Evolutionary conservation across 2,888 invertebrate species (phyloP).

Genomic region (Eupithecia insigniata): DNA sequence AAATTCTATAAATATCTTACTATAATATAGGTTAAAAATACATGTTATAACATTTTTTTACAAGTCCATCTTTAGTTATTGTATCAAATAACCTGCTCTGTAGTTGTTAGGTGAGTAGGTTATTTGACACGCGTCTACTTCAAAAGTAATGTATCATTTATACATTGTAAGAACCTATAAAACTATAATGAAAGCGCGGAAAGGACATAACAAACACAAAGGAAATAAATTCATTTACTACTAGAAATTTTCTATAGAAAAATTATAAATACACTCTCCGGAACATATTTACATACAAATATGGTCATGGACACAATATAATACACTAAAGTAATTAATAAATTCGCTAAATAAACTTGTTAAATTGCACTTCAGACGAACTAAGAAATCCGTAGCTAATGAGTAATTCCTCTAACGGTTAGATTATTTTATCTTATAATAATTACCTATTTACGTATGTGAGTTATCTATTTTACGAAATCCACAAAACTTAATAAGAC

Average conservation of each 20-base stretch:
- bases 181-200: conserved; percentile 61
- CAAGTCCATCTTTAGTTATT: conserved; percentile 80
- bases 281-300: conserved; percentile 77
- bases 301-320: conserved; percentile 64
- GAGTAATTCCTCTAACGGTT: conserved; percentile 76
- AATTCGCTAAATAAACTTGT: conserved; percentile 76
- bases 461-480: conserved; percentile 72
- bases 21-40: conserved; percentile 84
- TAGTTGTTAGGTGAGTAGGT: conserved; percentile 52
- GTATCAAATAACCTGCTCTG: conserved; percentile 62
- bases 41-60: conserved; percentile 83
- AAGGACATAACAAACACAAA: conserved; percentile 58
- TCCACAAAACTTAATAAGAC: conserved; percentile 75
- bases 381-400: conserved; percentile 73
- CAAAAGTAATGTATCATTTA: conserved; percentile 55
- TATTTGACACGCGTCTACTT: conserved; percentile 60
- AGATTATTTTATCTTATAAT: conserved; percentile 70
- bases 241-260: conserved; percentile 56
- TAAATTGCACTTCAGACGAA: conserved; percentile 74
- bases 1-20: conserved; percentile 84
- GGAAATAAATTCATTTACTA: conserved; percentile 57
- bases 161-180: conserved; percentile 62
- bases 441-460: conserved; percentile 81
- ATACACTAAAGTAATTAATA: conserved; percentile 72
- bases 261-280: conserved; percentile 64